Conservation (phyloP, 2,797 vertebrate genomes). For the Hydrocynus forskahlii region DNA sequence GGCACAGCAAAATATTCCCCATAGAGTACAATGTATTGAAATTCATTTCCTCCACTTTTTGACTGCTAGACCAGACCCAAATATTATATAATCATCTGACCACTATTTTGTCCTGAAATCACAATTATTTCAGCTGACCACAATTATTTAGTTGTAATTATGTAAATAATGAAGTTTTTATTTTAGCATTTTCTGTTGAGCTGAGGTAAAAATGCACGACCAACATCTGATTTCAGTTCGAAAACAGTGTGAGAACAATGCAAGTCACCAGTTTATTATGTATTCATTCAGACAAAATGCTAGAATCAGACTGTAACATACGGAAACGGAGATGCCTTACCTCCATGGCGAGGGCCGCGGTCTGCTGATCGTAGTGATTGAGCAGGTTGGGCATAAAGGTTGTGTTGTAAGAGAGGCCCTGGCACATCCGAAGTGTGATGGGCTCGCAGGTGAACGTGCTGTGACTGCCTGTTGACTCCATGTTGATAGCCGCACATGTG, state of each 20-base stretch:
- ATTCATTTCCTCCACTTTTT: slow-evolving; percentile 54
- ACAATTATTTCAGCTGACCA: too few relatives aligned
- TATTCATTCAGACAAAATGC: not conserved
- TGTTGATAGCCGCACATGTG: slow-evolving; percentile 69
- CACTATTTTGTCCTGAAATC: too few relatives aligned
- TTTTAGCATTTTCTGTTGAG: too few relatives aligned
- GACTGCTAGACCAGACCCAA: not conserved
- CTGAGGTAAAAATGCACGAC: not conserved
- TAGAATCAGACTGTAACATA: not conserved
- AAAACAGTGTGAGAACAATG: not conserved
- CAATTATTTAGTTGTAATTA: too few relatives aligned
- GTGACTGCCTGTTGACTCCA: slow-evolving; percentile 82
- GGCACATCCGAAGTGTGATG: slow-evolving; percentile 95
- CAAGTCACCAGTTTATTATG: not conserved
- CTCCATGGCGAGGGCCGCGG: slow-evolving; percentile 96
- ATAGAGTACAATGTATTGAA: too few relatives aligned
- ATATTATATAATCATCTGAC: too few relatives aligned
- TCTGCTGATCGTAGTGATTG: slow-evolving; percentile 98
- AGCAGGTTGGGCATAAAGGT: slow-evolving; percentile 99
- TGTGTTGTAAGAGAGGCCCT: slow-evolving; percentile 95
- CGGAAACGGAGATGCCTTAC: slow-evolving; percentile 68
- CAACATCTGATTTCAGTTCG: not conserved
- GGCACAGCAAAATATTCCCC: not conserved
- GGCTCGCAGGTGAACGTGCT: slow-evolving; percentile 96
- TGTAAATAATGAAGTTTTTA: too few relatives aligned